A percentile compares a stretch with the other conserved stretches of the same genome.
Conservation (phyloP, 2,113 vertebrate species). For the Vicugna pacos region DNA sequence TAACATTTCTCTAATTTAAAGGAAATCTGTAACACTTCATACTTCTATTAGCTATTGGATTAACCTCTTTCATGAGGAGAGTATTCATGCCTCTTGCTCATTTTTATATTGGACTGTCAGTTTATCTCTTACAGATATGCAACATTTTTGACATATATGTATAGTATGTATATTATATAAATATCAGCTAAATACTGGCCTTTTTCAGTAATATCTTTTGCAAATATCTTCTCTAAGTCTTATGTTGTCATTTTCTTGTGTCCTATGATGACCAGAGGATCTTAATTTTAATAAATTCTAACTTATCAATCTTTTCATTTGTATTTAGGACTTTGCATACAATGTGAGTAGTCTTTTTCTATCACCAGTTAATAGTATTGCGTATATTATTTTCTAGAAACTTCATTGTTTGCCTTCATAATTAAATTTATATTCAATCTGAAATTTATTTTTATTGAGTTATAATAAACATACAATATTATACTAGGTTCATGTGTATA, state of each 20-base stretch:
- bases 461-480: too few relatives aligned
- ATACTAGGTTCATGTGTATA: too few relatives aligned
- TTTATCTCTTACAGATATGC: background rate
- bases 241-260: background rate
- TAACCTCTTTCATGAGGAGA: background rate
- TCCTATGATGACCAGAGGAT: background rate
- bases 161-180: background rate
- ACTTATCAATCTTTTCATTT: background rate
- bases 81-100: background rate
- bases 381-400: background rate
- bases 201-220: background rate
- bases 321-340: background rate
- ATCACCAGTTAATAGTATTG: background rate
- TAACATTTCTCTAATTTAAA: background rate
- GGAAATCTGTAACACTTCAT: background rate
- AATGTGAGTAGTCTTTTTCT: background rate
- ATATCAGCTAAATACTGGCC: background rate
- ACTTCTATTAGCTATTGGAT: background rate
- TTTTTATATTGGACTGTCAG: background rate
- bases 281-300: background rate
- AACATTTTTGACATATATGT: background rate
- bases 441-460: background rate
- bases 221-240: background rate
- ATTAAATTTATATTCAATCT: background rate
- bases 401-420: background rate